phyloP scores from a whole-genome alignment of 2,113 vertebrate genomes.

The Terrapene triunguis region DNA sequence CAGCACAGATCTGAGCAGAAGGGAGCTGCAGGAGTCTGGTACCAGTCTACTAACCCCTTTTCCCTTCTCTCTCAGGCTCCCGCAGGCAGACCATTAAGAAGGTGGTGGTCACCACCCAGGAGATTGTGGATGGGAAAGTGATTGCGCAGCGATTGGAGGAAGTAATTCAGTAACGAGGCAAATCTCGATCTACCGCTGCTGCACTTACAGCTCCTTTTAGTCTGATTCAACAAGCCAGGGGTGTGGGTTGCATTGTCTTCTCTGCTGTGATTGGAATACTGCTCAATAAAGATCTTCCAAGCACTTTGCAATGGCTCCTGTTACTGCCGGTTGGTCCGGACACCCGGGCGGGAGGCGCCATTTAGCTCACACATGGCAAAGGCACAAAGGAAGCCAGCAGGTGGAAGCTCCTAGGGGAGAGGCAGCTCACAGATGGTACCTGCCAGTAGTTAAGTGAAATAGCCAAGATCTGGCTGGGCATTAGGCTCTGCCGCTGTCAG shows the following conservation, averaged over 20 bases:
- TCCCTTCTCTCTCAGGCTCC: conserved; percentile 17
- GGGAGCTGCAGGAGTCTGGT: neutral
- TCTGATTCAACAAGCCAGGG: neutral
- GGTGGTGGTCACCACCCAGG: conserved; percentile 32
- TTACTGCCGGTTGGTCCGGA: neutral
- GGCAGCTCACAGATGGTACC: no score
- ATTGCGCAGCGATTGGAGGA: conserved; percentile 25
- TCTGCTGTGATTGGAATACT: neutral
- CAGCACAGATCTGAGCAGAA: neutral
- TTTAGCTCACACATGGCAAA: no score
- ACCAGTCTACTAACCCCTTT: neutral
- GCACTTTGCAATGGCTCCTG: neutral
- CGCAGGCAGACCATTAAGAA: conserved; percentile 39
- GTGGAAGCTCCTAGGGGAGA: no score
- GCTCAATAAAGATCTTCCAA: neutral
- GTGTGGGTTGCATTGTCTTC: no score
- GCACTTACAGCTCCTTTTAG: neutral
- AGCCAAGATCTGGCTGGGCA: no score
- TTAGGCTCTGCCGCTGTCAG: no score
- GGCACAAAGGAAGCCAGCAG: no score
- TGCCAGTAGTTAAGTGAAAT: no score
- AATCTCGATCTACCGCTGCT: neutral
- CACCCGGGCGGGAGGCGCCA: no score
- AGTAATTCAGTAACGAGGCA: neutral
- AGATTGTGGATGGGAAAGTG: conserved; percentile 42